Evolutionary conservation across 2,113 vertebrate species (phyloP), one percentile per base, ranked within the genome.

Genomic region (Pipa parva): DNA sequence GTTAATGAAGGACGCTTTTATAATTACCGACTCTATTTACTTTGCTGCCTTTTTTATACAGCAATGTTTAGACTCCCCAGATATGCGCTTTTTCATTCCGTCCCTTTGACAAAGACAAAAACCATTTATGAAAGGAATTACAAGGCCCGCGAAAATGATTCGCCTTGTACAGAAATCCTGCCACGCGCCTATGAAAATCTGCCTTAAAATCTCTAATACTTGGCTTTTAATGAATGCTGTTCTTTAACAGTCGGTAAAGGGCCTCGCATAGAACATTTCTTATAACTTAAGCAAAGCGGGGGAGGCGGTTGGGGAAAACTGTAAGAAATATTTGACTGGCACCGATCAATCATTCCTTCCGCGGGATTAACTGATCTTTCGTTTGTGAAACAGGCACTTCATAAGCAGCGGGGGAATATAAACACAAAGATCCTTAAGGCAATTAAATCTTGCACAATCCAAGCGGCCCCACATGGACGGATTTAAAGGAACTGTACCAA

Each of bases 181-280:
- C 48, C 39, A 20, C 22, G 8, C 21, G 27, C 55, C 55, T 29
- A 33, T 57, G 29, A 33, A 37, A 58, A 52, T 69, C 65, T 51
- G 64, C 64, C 64, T 66, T 58, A 18, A 37, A 59, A 48, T 69
- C 46, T 28, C 25, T 15, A 18, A 12, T 20, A 50, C 39, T 60
- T 69, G 65, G 65, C 65, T 52, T 42, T 26, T 48, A 52, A 60
- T 69, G 65, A 69, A 69, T 60, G 65, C 65, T 21, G n/a, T 26
- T 59, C 57, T 69, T 60, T 69, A 60, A 42, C 59, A 69, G 20
- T n/a, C 65, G n/a, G 55, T n/a, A 13, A 31, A 18, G 45, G 65
- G 57, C n/a, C 12, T 49, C 25, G 46, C 31, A 33, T 31, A 42
- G 49, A 31, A 67, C 59, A 42, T 33, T 42, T 42, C 65, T 52